Base-by-base conservation (phyloP, 2,888 invertebrate species). In the Ectropis crepuscularia region DNA sequence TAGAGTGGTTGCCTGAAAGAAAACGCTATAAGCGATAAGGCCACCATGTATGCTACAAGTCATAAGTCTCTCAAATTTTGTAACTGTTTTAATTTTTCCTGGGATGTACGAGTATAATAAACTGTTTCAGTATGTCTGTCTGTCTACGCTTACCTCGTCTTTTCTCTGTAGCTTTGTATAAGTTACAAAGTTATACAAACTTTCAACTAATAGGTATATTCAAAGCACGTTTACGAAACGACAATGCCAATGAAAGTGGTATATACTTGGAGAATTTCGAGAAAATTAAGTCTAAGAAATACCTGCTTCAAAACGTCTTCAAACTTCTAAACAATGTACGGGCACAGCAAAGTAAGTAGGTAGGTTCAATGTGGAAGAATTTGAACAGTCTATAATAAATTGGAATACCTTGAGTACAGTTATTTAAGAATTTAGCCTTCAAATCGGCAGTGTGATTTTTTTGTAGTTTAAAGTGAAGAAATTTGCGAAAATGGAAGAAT, bases 361-460 rank as follows among this genome's bases (percentile, higher is more conserved):
- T 50, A 51, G 53, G n/a, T 43, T 42, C 28, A 50, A 46, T 57
- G 47, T 53, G 28, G 49, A 64, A 66, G 68, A 63, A 68, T 63
- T 65, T 61, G 47, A 49, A 58, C 54, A 55, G 49, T 64, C 55
- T 64, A 61, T 70, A 60, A 68, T 64, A 67, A 63, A 68, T 70
- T 58, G 61, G 59, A 60, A 66, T 67, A 43, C 68, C 57, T 47
- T 37, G 42, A 65, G 57, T 60, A 42, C 54, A 48, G 47, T 58
- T 62, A 53, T n/a, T 41, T 11, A 49, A 53, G 48, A 65, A 68
- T 68, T 67, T 51, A 59, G 47, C 41, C 41, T 53, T 41, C 41
- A 53, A 49, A 57, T 42, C 49, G 7, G 7, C 48, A n/a, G 9
- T 39, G 37, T 28, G 8, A 38, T 4, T 11, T 38, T 38, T 38